These are phyloP conservation scores for Megalopta genalis DNA, from an alignment of 1,140 invertebrate species.

Conservation along the genomic window DNA sequence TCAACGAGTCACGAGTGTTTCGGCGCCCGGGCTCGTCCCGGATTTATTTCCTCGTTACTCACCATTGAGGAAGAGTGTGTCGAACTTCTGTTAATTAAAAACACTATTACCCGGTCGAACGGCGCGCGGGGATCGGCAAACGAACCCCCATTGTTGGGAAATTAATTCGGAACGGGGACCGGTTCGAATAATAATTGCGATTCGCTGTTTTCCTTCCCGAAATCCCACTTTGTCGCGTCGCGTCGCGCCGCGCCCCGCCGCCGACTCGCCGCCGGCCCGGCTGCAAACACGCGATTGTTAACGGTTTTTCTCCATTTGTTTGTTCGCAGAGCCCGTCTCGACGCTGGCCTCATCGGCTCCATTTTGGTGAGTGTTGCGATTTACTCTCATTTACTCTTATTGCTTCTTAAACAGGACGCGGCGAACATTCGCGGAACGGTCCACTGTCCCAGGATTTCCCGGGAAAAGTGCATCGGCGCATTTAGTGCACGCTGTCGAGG, in stretches of 20 bases:
- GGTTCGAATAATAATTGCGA: not conserved
- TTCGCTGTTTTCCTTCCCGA: not conserved
- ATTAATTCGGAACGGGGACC: not conserved
- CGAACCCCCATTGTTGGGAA: not conserved
- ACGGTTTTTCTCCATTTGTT: not conserved
- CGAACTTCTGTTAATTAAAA: conserved; percentile 1
- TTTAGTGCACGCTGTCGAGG: too few relatives aligned
- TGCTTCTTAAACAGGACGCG: too few relatives aligned
- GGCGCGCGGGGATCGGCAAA: not conserved
- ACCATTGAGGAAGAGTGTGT: not conserved
- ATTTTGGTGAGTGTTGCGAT: conserved; percentile 12
- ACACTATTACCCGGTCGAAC: not conserved
- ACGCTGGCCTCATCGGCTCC: too few relatives aligned
- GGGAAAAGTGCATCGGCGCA: too few relatives aligned
- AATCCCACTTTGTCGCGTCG: not conserved
- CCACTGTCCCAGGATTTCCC: too few relatives aligned
- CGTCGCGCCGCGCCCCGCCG: too few relatives aligned
- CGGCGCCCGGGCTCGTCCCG: not conserved
- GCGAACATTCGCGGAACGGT: too few relatives aligned
- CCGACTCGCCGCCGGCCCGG: too few relatives aligned
- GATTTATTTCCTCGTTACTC: conserved; percentile 3
- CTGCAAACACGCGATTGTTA: not conserved
- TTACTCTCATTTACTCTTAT: too few relatives aligned
- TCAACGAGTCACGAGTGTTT: not conserved
- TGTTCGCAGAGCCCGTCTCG: not conserved